Evolutionary conservation across 2,113 vertebrate genomes (phyloP).

Genomic region (Mustela nigripes): DNA sequence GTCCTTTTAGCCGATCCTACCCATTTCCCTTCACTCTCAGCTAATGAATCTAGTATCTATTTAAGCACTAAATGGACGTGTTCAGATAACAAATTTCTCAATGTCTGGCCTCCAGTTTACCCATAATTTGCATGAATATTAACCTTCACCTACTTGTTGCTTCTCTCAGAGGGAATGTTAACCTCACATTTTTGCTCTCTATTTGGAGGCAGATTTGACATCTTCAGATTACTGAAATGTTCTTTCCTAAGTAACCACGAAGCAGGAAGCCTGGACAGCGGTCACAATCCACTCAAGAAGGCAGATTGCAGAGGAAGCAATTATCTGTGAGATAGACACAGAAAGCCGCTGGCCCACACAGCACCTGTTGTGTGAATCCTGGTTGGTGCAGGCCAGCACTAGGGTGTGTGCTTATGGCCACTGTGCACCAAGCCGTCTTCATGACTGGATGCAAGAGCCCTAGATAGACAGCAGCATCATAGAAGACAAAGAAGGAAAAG

Average conservation of each 20-base stretch:
- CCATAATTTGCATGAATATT: neutral
- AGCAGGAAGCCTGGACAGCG: neutral
- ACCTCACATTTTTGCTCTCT: neutral
- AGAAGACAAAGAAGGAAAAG: neutral
- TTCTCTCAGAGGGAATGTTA: neutral
- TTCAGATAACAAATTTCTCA: neutral
- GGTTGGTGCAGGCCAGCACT: neutral
- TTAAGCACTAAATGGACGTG: neutral
- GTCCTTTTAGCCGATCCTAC: neutral
- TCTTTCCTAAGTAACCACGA: neutral
- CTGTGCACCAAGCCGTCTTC: neutral
- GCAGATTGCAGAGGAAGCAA: neutral
- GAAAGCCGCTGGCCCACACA: neutral
- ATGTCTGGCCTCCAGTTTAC: neutral
- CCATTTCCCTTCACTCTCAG: neutral
- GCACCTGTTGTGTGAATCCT: neutral
- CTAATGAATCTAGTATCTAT: neutral
- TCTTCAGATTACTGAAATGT: conserved; percentile 22
- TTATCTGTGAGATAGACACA: neutral
- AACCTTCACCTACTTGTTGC: neutral
- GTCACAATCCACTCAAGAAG: neutral
- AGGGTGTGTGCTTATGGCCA: neutral
- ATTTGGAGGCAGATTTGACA: neutral
- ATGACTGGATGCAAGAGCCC: neutral
- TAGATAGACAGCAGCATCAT: neutral